A percentile compares a stretch with the other conserved stretches of the same genome.
Evolutionary conservation across 2,113 vertebrate species (phyloP).

Genomic region (Notarius quadriscutis): DNA sequence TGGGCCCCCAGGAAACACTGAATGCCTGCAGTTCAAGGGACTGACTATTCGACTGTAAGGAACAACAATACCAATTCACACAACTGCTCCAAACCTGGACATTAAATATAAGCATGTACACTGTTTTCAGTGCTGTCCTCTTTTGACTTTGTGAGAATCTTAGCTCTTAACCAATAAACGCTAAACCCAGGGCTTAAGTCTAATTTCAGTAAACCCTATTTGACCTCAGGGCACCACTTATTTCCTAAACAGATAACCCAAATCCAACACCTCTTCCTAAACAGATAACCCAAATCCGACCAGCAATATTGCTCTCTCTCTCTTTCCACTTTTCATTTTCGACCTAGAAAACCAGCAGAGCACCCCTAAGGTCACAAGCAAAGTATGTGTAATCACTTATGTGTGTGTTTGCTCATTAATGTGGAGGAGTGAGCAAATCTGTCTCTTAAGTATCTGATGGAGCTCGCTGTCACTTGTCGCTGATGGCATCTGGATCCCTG

Average conservation of each 20-base stretch:
- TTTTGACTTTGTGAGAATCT: conserved; percentile 11
- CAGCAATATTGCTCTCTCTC: conserved; percentile 29
- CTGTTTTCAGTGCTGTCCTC: conserved; percentile 2
- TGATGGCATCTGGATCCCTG: conserved; percentile 72
- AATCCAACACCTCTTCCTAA: conserved; percentile 44
- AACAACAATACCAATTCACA: conserved; percentile 68
- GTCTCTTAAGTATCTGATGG: conserved; percentile 63
- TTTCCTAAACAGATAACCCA: conserved; percentile 47
- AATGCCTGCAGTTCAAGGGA: conserved; percentile 72
- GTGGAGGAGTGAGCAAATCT: conserved; percentile 44
- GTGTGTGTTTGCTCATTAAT: conserved; percentile 37
- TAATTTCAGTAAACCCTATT: conserved; percentile 44
- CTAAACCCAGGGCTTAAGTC: conserved; percentile 31
- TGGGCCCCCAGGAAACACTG: conserved; percentile 66
- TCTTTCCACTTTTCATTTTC: conserved; percentile 57
- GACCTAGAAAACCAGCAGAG: conserved; percentile 54
- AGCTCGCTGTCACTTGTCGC: conserved; percentile 52
- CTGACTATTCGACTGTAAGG: conserved; percentile 61
- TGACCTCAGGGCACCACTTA: conserved; percentile 43
- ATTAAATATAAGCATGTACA: background rate
- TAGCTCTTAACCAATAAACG: conserved; percentile 35
- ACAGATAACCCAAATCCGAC: conserved; percentile 54
- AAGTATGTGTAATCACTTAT: conserved; percentile 42
- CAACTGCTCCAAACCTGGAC: conserved; percentile 34
- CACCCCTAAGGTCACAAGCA: conserved; percentile 61